Evolutionary conservation across 2,797 vertebrate genomes (phyloP).

Genomic region (Sebastes kiyomatsui): DNA sequence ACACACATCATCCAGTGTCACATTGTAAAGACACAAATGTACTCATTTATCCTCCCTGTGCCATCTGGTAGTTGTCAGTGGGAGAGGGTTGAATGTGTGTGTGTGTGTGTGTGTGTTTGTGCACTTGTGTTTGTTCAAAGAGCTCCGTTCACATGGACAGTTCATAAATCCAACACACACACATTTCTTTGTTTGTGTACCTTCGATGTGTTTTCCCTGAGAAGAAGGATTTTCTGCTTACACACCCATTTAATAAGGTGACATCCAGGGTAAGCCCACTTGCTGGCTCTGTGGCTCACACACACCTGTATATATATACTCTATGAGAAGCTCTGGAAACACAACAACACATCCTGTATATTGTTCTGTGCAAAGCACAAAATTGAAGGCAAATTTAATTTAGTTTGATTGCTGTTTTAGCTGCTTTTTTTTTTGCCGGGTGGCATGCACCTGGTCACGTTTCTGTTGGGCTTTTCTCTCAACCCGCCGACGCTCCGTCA

Average conservation of each 20-base stretch:
- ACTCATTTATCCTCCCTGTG: constrained; percentile 55
- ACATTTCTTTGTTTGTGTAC: constrained; percentile 4
- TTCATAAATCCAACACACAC: constrained; percentile 27
- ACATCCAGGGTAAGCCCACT: background rate
- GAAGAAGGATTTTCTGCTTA: background rate
- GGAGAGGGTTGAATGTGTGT: background rate
- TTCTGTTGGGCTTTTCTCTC: background rate
- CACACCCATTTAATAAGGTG: background rate
- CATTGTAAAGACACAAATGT: constrained; percentile 26
- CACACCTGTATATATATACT: constrained; percentile 1
- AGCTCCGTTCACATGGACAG: constrained; percentile 16
- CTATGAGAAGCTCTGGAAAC: background rate
- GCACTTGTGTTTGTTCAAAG: constrained; percentile 15
- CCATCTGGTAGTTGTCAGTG: constrained; percentile 54
- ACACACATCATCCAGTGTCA: constrained; percentile 55
- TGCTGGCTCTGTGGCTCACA: background rate
- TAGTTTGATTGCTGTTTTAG: constrained; percentile 41
- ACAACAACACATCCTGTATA: background rate
- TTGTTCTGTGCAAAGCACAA: constrained; percentile 3
- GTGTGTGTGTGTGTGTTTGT: too few species aligned
- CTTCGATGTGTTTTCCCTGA: constrained; percentile 1
- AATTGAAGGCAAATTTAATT: constrained; percentile 11
- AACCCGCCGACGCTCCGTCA: background rate
- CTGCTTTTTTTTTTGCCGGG: background rate
- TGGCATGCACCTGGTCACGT: background rate